Conservation (phyloP, 2,888 invertebrate species). For the Hanleya hanleyi region DNA sequence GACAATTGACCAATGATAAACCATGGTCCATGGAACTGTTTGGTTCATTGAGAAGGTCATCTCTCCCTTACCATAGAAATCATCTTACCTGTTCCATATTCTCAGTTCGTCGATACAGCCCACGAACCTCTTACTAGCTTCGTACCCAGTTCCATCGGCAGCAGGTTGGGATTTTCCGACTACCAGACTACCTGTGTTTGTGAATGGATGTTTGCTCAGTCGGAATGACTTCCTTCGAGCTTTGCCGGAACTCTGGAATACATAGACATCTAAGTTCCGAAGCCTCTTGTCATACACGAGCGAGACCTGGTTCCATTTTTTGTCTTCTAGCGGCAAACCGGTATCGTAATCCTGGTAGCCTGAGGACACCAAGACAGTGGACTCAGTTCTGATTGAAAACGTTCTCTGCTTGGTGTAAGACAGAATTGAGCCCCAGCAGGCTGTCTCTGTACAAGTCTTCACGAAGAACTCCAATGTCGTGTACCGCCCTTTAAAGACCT, state of each 20-base stretch:
- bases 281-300: slow-evolving; percentile 15
- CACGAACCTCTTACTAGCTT: slow-evolving; percentile 30
- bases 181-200: slow-evolving; percentile 32
- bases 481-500: slow-evolving; percentile 17
- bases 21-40: too few species aligned
- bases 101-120: slow-evolving; percentile 47
- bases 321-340: slow-evolving; percentile 22
- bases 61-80: too few species aligned
- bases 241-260: slow-evolving; percentile 12
- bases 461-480: slow-evolving; percentile 41
- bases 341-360: slow-evolving; percentile 21
- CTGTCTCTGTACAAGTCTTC: slow-evolving; percentile 26
- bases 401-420: slow-evolving; percentile 36
- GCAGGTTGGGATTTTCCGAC: slow-evolving; percentile 44
- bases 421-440: slow-evolving; percentile 40
- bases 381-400: slow-evolving; percentile 34
- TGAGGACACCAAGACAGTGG: too few species aligned
- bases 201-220: too few species aligned
- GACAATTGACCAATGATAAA: too few species aligned
- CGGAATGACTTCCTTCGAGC: too few species aligned
- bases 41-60: too few species aligned
- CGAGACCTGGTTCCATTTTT: slow-evolving; percentile 39
- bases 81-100: slow-evolving; percentile 41
- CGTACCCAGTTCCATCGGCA: too few species aligned
- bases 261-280: slow-evolving; percentile 6